Conservation (phyloP, 2,797 vertebrate species). For the Anguilla obscura region DNA sequence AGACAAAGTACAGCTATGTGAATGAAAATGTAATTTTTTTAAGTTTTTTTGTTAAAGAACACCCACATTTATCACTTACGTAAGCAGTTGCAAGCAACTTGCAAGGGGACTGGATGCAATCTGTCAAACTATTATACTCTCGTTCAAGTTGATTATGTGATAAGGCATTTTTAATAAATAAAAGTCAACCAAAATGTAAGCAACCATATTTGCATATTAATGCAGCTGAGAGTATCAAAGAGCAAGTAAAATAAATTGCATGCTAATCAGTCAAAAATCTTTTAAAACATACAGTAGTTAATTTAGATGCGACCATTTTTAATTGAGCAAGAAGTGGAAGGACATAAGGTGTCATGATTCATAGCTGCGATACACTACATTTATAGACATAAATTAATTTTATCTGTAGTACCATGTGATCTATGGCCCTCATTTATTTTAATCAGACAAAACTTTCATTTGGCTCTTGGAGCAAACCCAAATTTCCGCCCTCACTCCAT, state of each 20-base stretch:
- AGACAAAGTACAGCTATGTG: no score
- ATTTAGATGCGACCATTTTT: not conserved
- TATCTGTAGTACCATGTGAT: no score
- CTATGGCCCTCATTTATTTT: not conserved
- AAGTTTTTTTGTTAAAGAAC: no score
- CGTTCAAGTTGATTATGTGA: not conserved
- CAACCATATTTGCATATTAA: not conserved
- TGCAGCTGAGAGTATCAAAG: not conserved
- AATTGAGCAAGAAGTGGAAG: not conserved
- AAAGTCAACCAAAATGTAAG: not conserved
- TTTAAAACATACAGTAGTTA: not conserved
- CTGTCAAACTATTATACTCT: not conserved
- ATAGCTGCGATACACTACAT: not conserved
- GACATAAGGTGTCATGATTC: slow-evolving; percentile 1
- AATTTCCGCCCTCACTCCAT: no score
- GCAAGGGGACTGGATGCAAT: not conserved
- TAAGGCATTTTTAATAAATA: not conserved
- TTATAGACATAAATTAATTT: not conserved
- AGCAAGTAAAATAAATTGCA: not conserved
- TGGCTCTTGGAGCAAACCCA: no score
- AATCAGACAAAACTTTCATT: not conserved
- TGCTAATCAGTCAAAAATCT: not conserved
- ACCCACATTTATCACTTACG: no score
- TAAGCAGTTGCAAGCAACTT: no score
- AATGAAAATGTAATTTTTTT: no score